Percentiles rank a stretch among this genome's conserved stretches.
phyloP scores from a whole-genome alignment of 2,797 vertebrate genomes.

The Syncerus caffer region DNA sequence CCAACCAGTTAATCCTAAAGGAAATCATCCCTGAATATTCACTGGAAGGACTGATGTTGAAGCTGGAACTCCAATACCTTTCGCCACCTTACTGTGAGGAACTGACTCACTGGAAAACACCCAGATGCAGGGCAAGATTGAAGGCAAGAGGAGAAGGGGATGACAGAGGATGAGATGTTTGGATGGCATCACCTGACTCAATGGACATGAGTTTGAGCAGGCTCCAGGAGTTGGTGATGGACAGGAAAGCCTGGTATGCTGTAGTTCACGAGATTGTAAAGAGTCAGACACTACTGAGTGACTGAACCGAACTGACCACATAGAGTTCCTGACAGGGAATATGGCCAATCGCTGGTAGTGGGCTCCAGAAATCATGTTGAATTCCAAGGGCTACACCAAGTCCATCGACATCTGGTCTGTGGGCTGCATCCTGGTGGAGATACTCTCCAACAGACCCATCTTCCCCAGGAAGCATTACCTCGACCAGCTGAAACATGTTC shows the following conservation, averaged over 20 bases:
- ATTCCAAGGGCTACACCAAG: slow-evolving; percentile 86
- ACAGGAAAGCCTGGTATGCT: not conserved
- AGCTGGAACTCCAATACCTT: not conserved
- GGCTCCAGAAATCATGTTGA: not conserved
- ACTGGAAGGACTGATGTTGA: not conserved
- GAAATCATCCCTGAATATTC: not conserved
- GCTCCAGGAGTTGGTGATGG: not conserved
- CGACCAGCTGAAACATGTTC: slow-evolving; percentile 89
- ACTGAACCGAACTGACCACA: not conserved
- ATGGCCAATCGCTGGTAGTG: rapidly evolving
- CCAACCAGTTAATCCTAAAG: not conserved
- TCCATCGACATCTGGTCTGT: slow-evolving; percentile 91
- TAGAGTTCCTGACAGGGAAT: not conserved
- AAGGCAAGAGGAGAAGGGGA: not conserved
- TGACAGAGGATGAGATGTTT: not conserved
- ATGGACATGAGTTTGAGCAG: not conserved
- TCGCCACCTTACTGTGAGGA: not conserved
- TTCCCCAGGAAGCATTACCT: slow-evolving; percentile 91
- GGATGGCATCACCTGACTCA: not conserved
- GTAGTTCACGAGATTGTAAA: not conserved
- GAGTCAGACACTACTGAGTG: not conserved
- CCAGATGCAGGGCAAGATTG: not conserved
- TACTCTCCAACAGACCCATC: slow-evolving; percentile 90
- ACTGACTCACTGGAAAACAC: not conserved
- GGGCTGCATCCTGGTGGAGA: slow-evolving; percentile 90